Percentiles rank a stretch among this genome's conserved stretches.
phyloP scores from a whole-genome alignment of 2,888 invertebrate genomes.

The Dolichomitus sp. region DNA sequence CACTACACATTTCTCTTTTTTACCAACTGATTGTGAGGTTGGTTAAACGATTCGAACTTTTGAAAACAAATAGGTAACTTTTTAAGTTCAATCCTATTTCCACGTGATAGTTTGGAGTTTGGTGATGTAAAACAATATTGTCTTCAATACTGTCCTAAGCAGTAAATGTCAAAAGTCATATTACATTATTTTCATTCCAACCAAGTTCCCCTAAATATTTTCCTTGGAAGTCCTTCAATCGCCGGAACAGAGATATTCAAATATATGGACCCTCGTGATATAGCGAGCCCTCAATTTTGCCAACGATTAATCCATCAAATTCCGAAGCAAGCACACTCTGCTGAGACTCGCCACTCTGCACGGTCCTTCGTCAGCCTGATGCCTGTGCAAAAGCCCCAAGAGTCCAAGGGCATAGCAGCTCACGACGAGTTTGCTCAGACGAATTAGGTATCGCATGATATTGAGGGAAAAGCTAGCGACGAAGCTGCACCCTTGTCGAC shows the following conservation, averaged over 20 bases:
- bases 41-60: too few relatives aligned
- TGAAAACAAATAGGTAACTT: too few relatives aligned
- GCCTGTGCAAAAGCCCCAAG: slow-evolving; percentile 25
- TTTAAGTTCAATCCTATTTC: too few relatives aligned
- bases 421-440: slow-evolving; percentile 15
- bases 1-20: too few relatives aligned
- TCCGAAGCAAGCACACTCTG: slow-evolving; percentile 45
- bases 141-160: too few relatives aligned
- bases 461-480: slow-evolving; percentile 21
- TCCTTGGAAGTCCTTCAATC: neutral
- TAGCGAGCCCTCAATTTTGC: slow-evolving; percentile 38
- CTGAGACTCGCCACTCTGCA: slow-evolving; percentile 32
- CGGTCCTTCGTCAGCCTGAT: slow-evolving; percentile 30
- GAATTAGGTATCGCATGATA: slow-evolving; percentile 37
- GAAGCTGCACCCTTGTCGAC: slow-evolving; percentile 7
- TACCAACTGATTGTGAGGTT: too few relatives aligned
- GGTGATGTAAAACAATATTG: too few relatives aligned
- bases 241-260: slow-evolving; percentile 33
- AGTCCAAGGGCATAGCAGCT: slow-evolving; percentile 26
- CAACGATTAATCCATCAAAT: slow-evolving; percentile 64
- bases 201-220: neutral
- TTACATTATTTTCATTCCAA: neutral
- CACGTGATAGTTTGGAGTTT: too few relatives aligned
- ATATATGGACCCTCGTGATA: slow-evolving; percentile 48
- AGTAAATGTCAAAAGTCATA: too few relatives aligned